Base-by-base conservation (phyloP, 92 coral and sea anemone genomes). In the Zoanthus solanderi region DNA sequence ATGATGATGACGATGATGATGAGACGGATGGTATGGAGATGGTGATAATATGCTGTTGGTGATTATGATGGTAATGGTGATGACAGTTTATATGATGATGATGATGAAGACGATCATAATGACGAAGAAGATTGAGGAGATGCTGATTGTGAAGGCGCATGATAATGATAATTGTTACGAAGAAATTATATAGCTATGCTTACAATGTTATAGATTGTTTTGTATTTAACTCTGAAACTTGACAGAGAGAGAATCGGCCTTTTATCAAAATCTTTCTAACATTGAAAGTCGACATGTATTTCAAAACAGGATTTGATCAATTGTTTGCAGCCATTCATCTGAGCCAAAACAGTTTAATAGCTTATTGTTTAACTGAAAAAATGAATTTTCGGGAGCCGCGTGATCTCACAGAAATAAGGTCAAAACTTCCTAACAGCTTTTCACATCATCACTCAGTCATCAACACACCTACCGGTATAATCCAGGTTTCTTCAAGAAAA, bases 401-500 rank as follows among this genome's bases (percentile, higher is more conserved):
- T 3, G 6, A 58, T 5, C 5, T 58, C n/a, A 18, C 65, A 5
- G 12, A 10, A 14, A 18, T 14, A 58, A 5, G 5, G 15, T 58
- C n/a, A 6, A 0, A 16, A 5, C 65, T 58, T 58, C 12, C 15
- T 54, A 54, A 15, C 60, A 54, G 4, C 14, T 54, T 15, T 58
- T 16, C n/a, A 18, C 12, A 58, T 58, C n/a, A 58, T 6, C 65
- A 14, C n/a, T 13, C n/a, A 5, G 23, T 13, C n/a, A 14, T 13
- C 17, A 15, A 2, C n/a, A 31, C 73, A 90, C 95, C 87, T 78
- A 94, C 98, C 31, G 98, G 98, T 68, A 92, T 93, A 11, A 91
- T 78, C 95, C 98, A 94, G 15, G 94, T 87, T 76, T 94, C 98
- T n/a, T 90, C 95, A 72, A 94, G 89, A 83, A 92, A 94, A 85